Conservation (phyloP, 2,797 vertebrate species). For the Hemibagrus guttatus region DNA sequence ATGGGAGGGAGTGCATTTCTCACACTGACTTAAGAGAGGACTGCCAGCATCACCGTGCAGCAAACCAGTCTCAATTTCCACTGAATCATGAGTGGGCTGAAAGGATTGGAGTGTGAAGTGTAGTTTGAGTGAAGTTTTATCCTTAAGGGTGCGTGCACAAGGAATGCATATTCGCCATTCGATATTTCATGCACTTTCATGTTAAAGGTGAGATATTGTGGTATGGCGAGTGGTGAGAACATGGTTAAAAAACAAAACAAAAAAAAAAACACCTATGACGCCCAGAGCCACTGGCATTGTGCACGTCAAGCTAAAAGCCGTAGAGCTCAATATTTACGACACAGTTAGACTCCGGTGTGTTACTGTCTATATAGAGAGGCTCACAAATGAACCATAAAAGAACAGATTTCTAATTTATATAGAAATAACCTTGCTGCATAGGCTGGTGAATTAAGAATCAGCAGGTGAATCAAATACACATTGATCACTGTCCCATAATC, state of each 20-base stretch:
- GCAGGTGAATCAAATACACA: too few relatives aligned
- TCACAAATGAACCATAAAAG: background rate
- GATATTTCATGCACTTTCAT: background rate
- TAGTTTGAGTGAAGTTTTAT: slow-evolving; percentile 22
- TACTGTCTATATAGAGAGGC: background rate
- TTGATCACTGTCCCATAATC: background rate
- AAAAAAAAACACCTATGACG: background rate
- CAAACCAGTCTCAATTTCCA: slow-evolving; percentile 19
- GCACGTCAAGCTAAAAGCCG: background rate
- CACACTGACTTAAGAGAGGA: slow-evolving; percentile 39
- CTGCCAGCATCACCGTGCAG: slow-evolving; percentile 37
- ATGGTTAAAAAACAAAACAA: background rate
- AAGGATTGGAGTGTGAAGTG: slow-evolving; percentile 13
- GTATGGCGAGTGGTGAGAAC: background rate
- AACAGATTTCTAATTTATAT: too few relatives aligned
- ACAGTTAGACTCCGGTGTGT: background rate
- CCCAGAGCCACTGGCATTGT: too few relatives aligned
- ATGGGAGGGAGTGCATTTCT: slow-evolving; percentile 34
- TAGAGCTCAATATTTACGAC: background rate
- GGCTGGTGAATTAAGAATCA: too few relatives aligned
- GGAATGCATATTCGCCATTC: background rate
- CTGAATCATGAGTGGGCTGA: slow-evolving; percentile 36
- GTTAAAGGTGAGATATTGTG: background rate
- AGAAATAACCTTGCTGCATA: too few relatives aligned
- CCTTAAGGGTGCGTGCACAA: background rate